phyloP scores from a whole-genome alignment of 2,113 vertebrate genomes.

The Campylomormyrus tamandua region DNA sequence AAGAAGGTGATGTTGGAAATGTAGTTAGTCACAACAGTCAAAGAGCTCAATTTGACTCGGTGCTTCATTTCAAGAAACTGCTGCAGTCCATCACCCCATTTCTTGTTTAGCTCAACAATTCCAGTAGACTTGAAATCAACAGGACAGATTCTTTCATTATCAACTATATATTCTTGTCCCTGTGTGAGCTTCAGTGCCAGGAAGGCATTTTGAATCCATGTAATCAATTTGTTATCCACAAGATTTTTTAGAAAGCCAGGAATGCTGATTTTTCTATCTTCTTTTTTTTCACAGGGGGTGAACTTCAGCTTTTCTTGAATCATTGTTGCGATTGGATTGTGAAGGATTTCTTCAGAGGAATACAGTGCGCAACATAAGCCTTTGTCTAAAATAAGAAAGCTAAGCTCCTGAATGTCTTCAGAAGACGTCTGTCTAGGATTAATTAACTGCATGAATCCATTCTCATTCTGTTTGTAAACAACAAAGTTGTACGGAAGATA shows the following conservation, averaged over 20 bases:
- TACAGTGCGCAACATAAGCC: constrained; percentile 6
- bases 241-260: constrained; percentile 42
- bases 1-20: constrained; percentile 30
- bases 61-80: constrained; percentile 62
- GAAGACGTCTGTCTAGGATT: not conserved
- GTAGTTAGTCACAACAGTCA: constrained; percentile 49
- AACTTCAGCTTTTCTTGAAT: constrained; percentile 22
- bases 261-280: constrained; percentile 4
- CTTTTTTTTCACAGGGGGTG: constrained; percentile 28
- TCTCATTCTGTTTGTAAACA: constrained; percentile 16
- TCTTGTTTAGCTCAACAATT: constrained; percentile 50
- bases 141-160: constrained; percentile 42
- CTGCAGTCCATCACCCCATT: constrained; percentile 53
- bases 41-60: constrained; percentile 41
- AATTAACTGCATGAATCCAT: not conserved
- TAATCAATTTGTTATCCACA: constrained; percentile 31
- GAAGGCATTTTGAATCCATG: constrained; percentile 56
- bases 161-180: constrained; percentile 42
- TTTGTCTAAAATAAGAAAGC: not conserved
- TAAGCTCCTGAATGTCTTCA: not conserved
- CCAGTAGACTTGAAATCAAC: constrained; percentile 56
- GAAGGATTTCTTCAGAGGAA: not conserved
- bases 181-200: constrained; percentile 32
- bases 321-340: constrained; percentile 11
- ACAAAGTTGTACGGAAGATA: constrained; percentile 25